phyloP scores from a whole-genome alignment of 1,140 invertebrate genomes.

The Holotrichia oblita region DNA sequence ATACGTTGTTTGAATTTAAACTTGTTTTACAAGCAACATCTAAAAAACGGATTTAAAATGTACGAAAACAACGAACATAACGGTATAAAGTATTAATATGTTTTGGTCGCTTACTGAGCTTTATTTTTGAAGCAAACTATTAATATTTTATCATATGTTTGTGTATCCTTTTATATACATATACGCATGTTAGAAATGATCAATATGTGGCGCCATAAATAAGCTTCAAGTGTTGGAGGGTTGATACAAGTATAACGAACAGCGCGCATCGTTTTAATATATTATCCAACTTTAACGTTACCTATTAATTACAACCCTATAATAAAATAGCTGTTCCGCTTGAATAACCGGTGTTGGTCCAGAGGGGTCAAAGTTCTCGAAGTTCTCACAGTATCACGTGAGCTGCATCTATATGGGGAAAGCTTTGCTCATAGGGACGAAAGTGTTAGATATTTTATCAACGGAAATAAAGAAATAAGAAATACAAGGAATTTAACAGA shows the following conservation, averaged over 20 bases:
- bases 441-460: not conserved
- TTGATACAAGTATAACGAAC: not conserved
- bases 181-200: not conserved
- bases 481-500: not conserved
- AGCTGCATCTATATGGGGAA: not conserved
- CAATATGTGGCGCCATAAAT: not conserved
- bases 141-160: not conserved
- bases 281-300: conserved; percentile 32
- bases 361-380: conserved; percentile 30
- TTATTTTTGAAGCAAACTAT: not conserved
- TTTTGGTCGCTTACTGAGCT: too few species aligned
- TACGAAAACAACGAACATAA: too few species aligned
- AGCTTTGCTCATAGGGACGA: not conserved
- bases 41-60: too few species aligned
- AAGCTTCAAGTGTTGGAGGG: not conserved
- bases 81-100: too few species aligned
- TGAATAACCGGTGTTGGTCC: conserved; percentile 32
- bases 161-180: not conserved
- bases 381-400: conserved; percentile 24
- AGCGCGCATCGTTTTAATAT: conserved; percentile 23
- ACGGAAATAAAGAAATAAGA: not conserved
- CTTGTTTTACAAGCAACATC: too few species aligned
- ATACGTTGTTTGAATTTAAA: too few species aligned
- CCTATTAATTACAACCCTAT: conserved; percentile 29
- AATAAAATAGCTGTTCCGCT: not conserved